Evolutionary conservation across 2,113 vertebrate genomes (phyloP).

Genomic region (Noctilio leporinus): DNA sequence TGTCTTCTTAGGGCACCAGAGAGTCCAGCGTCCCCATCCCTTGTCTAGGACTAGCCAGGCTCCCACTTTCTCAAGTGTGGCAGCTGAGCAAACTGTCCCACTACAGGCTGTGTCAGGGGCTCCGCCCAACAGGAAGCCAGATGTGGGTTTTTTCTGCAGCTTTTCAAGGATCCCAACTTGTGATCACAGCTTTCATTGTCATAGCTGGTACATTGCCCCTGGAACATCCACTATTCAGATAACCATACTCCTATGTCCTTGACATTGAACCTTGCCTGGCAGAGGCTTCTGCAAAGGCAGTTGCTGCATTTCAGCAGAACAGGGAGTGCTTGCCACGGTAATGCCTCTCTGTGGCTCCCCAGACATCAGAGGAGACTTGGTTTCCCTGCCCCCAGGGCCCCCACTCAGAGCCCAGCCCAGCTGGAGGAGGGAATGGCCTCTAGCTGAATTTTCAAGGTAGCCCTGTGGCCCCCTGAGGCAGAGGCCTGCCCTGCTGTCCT

Average conservation of each 20-base stretch:
- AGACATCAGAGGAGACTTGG: background rate
- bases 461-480: background rate
- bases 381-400: background rate
- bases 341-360: background rate
- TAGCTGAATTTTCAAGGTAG: conserved; percentile 54
- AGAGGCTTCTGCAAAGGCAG: background rate
- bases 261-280: background rate
- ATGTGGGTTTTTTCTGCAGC: background rate
- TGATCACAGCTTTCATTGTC: background rate
- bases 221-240: background rate
- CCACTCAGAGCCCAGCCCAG: background rate
- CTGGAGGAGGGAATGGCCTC: background rate
- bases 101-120: background rate
- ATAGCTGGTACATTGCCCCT: background rate
- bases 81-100: background rate
- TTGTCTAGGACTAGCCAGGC: background rate
- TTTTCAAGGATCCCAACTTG: background rate
- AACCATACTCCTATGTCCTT: background rate
- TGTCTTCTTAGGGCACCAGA: background rate
- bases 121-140: background rate
- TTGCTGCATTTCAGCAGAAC: background rate
- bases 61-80: background rate
- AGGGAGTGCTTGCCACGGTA: background rate
- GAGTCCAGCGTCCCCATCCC: background rate
- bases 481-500: no score